Evolutionary conservation across 2,797 vertebrate species (phyloP).

Genomic region (Sorex maritimensis): DNA sequence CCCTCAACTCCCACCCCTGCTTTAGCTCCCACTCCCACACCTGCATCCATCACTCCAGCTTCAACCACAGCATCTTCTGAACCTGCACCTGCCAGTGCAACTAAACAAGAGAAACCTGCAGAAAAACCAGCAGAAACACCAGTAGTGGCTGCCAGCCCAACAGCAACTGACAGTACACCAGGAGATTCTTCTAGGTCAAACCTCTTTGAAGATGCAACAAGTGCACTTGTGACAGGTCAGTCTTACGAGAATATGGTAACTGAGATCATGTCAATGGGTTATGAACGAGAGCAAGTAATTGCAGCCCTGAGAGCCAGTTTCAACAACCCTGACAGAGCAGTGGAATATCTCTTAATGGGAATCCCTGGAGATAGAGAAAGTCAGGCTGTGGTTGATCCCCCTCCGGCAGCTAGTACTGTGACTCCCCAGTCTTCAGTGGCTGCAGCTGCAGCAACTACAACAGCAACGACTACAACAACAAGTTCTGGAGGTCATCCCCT

Average conservation of each 20-base stretch:
- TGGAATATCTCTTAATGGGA: conserved; percentile 98
- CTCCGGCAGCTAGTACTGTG: conserved; percentile 89
- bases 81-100: conserved; percentile 86
- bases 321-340: conserved; percentile 98
- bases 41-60: conserved; percentile 88
- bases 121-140: conserved; percentile 91
- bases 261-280: conserved; percentile 99
- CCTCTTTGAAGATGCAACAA: conserved; percentile 97
- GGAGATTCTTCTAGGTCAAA: conserved; percentile 93
- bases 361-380: conserved; percentile 94
- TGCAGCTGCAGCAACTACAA: conserved; percentile 88
- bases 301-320: conserved; percentile 97
- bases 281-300: conserved; percentile 97
- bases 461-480: conserved; percentile 86
- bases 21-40: conserved; percentile 86
- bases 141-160: conserved; percentile 88
- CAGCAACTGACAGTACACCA: conserved; percentile 91
- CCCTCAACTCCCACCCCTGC: conserved; percentile 83
- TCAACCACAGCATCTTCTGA: conserved; percentile 88
- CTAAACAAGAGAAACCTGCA: conserved; percentile 91
- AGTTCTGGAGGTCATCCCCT: conserved; percentile 96
- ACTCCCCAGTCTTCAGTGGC: conserved; percentile 89
- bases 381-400: conserved; percentile 91
- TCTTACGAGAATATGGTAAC: conserved; percentile 99
- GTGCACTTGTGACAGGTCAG: conserved; percentile 97